These are phyloP conservation scores for Cydia strobilella DNA, from an alignment of 1,140 invertebrate species.

Conservation along the genomic window DNA sequence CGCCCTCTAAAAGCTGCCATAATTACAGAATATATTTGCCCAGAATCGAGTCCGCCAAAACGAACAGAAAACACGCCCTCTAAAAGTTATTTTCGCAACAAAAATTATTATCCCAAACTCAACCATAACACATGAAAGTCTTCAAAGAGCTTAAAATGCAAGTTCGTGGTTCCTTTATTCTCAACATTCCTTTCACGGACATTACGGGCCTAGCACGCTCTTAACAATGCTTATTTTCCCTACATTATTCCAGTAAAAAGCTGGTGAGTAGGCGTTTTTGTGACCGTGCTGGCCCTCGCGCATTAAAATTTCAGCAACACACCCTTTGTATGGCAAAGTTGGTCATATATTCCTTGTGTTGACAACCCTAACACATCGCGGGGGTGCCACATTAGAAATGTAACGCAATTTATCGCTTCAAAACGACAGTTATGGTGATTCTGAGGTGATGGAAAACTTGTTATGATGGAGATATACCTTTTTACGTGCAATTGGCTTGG, in stretches of 20 bases:
- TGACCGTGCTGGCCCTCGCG: background rate
- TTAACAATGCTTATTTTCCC: constrained; percentile 6
- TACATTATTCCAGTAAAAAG: constrained; percentile 20
- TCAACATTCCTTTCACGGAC: constrained; percentile 3
- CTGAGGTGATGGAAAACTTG: background rate
- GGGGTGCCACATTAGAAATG: constrained; percentile 40
- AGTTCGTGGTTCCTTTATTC: constrained; percentile 8
- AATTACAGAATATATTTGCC: background rate
- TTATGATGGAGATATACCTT: background rate
- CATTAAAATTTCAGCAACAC: constrained; percentile 32
- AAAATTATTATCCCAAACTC: background rate
- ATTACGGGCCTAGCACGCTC: constrained; percentile 11
- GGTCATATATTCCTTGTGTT: constrained; percentile 33
- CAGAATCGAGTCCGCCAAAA: background rate
- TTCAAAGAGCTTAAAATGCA: constrained; percentile 20
- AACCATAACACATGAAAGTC: constrained; percentile 24
- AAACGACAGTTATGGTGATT: constrained; percentile 45
- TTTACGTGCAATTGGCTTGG: background rate
- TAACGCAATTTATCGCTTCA: constrained; percentile 38
- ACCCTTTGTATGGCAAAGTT: constrained; percentile 23
- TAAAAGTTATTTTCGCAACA: background rate
- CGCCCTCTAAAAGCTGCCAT: background rate
- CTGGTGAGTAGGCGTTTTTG: constrained; percentile 16
- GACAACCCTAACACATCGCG: constrained; percentile 36
- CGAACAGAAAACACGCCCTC: background rate